These are phyloP conservation scores for Epicauta chinensis DNA, from an alignment of 1,140 invertebrate genomes.

Conservation along the genomic window DNA sequence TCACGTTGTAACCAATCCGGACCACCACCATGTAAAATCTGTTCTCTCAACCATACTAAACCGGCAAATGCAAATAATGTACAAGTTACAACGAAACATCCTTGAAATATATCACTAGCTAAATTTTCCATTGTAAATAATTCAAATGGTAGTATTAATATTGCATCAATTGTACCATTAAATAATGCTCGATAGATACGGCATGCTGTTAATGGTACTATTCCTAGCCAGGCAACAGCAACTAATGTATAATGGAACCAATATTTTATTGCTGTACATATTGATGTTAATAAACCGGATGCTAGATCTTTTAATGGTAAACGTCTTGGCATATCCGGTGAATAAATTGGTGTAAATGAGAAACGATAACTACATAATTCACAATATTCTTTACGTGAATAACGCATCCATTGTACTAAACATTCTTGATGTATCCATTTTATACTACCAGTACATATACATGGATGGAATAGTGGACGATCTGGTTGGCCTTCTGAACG, in stretches of 20 bases:
- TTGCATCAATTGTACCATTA: constrained; percentile 77
- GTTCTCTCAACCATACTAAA: constrained; percentile 94
- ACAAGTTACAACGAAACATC: constrained; percentile 94
- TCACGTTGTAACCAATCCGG: constrained; percentile 33
- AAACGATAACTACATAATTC: constrained; percentile 97
- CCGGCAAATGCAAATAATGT: constrained; percentile 96
- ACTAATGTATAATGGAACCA: constrained; percentile 97
- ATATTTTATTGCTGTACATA: constrained; percentile 86
- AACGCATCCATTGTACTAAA: constrained; percentile 84
- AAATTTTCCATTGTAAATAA: constrained; percentile 91
- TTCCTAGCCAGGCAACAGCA: constrained; percentile 93
- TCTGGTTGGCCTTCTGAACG: constrained; percentile 83
- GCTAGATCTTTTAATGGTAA: constrained; percentile 80
- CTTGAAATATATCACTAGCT: constrained; percentile 89
- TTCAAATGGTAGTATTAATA: constrained; percentile 83
- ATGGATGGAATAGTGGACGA: constrained; percentile 79
- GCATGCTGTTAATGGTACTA: constrained; percentile 95
- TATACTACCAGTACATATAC: constrained; percentile 97
- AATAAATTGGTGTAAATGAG: constrained; percentile 98
- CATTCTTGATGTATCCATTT: constrained; percentile 98
- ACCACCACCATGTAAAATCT: constrained; percentile 94
- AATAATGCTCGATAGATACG: constrained; percentile 91
- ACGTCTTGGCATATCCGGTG: constrained; percentile 96
- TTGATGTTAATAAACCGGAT: constrained; percentile 80
- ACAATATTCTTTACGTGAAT: constrained; percentile 97